These are phyloP conservation scores for Ichneumon xanthorius DNA, from an alignment of 2,888 invertebrate genomes.

Conservation along the genomic window DNA sequence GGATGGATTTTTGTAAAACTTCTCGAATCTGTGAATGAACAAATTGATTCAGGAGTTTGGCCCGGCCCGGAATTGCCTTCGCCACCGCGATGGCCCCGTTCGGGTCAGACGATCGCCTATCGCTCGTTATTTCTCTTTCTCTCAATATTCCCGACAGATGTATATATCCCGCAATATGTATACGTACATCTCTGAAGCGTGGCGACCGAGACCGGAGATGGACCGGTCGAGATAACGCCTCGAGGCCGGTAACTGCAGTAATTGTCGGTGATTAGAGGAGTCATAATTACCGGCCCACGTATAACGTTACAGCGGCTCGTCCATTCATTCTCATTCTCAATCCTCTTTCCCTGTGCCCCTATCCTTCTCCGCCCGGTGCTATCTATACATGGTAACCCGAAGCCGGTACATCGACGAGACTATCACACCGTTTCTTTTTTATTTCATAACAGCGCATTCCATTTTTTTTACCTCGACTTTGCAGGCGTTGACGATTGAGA, in stretches of 20 bases:
- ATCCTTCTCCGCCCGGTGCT: conserved; percentile 36
- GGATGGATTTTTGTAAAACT: not conserved
- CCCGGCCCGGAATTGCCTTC: not conserved
- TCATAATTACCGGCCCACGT: conserved; percentile 80
- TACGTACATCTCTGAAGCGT: conserved; percentile 60
- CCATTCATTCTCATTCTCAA: conserved; percentile 77
- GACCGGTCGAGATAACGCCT: conserved; percentile 81
- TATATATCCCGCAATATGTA: conserved; percentile 37
- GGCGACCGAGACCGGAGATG: conserved; percentile 68
- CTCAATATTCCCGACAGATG: conserved; percentile 58
- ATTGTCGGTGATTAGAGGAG: conserved; percentile 84
- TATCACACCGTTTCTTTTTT: conserved; percentile 3
- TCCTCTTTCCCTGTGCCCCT: conserved; percentile 47
- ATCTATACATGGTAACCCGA: conserved; percentile 24
- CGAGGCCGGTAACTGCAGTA: conserved; percentile 82
- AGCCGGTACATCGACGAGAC: conserved; percentile 20
- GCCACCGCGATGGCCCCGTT: conserved; percentile 15
- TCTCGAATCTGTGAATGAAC: not conserved
- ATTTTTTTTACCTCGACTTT: conserved; percentile 10
- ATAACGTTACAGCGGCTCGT: conserved; percentile 72
- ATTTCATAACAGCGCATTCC: conserved; percentile 7
- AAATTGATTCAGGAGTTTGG: not conserved
- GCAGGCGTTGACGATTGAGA: conserved; percentile 28
- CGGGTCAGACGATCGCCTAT: conserved; percentile 16
- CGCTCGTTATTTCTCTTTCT: conserved; percentile 60